A percentile compares a stretch with the other conserved stretches of the same genome.
phyloP scores from a whole-genome alignment of 2,888 invertebrate species.

The Lepidocyrtinus sp. region DNA sequence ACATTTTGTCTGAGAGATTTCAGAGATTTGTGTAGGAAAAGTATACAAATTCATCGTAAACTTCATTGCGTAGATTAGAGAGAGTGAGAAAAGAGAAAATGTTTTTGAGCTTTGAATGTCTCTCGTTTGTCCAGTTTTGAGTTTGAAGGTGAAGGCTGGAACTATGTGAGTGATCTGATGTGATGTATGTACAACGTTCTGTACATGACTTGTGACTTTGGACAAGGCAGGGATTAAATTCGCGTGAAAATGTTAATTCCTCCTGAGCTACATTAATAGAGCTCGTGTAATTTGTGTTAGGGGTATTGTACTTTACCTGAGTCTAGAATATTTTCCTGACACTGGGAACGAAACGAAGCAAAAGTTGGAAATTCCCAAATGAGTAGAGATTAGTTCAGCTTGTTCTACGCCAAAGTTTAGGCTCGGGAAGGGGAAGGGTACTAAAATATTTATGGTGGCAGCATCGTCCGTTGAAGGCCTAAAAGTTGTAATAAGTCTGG shows the following conservation, averaged over 20 bases:
- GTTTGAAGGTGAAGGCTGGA: too few relatives aligned
- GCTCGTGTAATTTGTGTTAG: not conserved
- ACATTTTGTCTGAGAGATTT: too few relatives aligned
- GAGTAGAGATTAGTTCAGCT: not conserved
- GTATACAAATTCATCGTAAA: too few relatives aligned
- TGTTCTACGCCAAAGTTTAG: not conserved
- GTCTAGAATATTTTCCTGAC: not conserved
- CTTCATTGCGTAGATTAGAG: too few relatives aligned
- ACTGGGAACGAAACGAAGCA: not conserved
- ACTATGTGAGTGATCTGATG: not conserved
- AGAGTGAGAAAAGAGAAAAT: too few relatives aligned
- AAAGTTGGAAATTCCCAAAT: not conserved
- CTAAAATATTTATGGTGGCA: not conserved
- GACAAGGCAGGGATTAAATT: not conserved
- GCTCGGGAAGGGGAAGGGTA: not conserved
- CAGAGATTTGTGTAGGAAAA: too few relatives aligned
- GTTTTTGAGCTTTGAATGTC: too few relatives aligned
- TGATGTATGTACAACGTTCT: too few relatives aligned
- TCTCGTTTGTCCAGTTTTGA: too few relatives aligned
- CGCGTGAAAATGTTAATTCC: not conserved
- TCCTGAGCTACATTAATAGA: not conserved
- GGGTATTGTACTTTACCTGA: not conserved
- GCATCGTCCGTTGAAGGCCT: too few relatives aligned
- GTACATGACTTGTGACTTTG: not conserved
- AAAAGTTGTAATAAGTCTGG: too few relatives aligned